A percentile compares a stretch with the other conserved stretches of the same genome.
Evolutionary conservation across 2,113 vertebrate species (phyloP).

Genomic region (Heteronetta atricapilla): DNA sequence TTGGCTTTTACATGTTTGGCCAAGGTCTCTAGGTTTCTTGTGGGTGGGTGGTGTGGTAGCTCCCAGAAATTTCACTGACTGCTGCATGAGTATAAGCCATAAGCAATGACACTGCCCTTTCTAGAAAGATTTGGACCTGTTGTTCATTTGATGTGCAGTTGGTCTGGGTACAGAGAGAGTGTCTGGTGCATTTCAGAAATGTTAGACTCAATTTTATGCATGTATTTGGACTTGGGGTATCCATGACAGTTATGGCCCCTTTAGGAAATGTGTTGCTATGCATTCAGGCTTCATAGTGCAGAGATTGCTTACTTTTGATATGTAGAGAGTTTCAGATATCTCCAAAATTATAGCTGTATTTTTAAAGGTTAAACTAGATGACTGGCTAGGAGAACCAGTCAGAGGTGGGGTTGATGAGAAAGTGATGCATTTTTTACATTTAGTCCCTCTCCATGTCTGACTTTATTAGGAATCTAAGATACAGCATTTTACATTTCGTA

Average conservation of each 20-base stretch:
- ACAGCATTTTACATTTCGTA: not conserved
- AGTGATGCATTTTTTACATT: not conserved
- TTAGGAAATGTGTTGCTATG: not conserved
- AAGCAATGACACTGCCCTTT: not conserved
- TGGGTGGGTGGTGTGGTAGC: not conserved
- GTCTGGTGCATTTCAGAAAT: not conserved
- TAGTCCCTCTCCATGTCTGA: not conserved
- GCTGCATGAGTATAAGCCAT: not conserved
- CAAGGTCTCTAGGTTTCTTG: not conserved
- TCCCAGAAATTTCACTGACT: not conserved
- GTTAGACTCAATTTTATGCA: not conserved
- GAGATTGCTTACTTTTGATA: not conserved
- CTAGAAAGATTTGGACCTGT: not conserved
- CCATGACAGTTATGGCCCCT: not conserved
- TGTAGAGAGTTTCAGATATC: not conserved
- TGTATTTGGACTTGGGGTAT: not conserved
- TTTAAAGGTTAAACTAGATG: not conserved
- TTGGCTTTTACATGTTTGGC: not conserved
- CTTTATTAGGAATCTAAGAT: not conserved
- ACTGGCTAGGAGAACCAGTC: not conserved
- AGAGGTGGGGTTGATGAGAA: not conserved
- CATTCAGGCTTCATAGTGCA: not conserved
- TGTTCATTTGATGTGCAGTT: not conserved
- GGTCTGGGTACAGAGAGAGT: not conserved
- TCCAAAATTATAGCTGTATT: not conserved